Percentiles rank a stretch among this genome's conserved stretches.
Conservation (phyloP, 2,113 vertebrate species). For the Tamias sibiricus region DNA sequence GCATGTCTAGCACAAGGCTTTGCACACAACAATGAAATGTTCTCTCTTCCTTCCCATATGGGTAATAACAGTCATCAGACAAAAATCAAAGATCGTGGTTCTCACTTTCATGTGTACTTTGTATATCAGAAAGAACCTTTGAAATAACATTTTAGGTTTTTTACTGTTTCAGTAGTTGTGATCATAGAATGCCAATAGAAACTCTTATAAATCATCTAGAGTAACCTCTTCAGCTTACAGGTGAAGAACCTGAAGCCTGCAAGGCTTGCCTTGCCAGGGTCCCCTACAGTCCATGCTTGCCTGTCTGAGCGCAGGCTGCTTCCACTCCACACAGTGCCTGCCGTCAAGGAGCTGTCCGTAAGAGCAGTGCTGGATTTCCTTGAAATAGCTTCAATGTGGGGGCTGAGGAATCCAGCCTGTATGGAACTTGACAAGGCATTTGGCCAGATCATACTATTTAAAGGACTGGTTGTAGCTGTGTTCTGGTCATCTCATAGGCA, state of each 20-base stretch:
- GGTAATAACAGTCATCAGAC: neutral
- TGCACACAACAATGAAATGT: neutral
- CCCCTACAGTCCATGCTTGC: neutral
- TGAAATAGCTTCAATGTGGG: neutral
- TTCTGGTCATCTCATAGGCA: neutral
- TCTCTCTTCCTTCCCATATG: neutral
- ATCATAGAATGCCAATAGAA: neutral
- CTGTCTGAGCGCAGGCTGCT: neutral
- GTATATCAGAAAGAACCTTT: constrained; percentile 16
- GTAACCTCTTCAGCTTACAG: neutral
- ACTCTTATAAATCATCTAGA: neutral
- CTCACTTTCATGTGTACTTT: neutral
- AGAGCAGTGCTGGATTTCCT: constrained; percentile 28
- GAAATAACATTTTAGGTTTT: neutral
- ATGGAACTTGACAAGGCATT: neutral
- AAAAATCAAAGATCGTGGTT: neutral
- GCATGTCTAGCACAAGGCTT: neutral
- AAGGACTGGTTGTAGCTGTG: neutral
- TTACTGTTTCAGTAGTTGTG: neutral
- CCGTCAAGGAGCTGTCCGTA: constrained; percentile 64
- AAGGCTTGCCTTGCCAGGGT: neutral
- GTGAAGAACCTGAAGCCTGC: neutral
- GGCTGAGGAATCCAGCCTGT: neutral
- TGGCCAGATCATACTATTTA: neutral
- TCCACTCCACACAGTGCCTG: accelerated